Percentiles rank a stretch among this genome's conserved stretches.
phyloP scores from a whole-genome alignment of 2,797 vertebrate species.

The Fistularia commersonii region DNA sequence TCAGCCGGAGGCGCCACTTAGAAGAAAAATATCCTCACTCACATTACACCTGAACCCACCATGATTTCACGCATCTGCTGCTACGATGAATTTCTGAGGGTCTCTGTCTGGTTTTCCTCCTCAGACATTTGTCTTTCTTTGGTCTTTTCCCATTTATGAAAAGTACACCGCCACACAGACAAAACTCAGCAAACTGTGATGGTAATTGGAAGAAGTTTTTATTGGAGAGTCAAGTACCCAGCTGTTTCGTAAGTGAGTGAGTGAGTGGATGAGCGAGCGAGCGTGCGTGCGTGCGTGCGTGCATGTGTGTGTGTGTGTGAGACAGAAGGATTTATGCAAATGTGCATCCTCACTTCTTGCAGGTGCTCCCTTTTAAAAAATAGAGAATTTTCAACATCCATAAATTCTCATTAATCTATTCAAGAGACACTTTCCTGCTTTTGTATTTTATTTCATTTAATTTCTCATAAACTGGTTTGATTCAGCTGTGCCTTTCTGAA shows the following conservation, averaged over 20 bases:
- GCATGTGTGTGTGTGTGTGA: conserved; percentile 5
- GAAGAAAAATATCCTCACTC: conserved; percentile 12
- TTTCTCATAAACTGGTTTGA: conserved; percentile 14
- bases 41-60: conserved; percentile 29
- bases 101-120: conserved; percentile 1
- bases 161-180: conserved; percentile 5
- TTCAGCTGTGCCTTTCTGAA: conserved; percentile 10
- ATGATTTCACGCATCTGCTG: conserved; percentile 17
- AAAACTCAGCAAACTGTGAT: conserved; percentile 28
- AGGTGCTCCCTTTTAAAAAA: conserved; percentile 27
- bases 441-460: conserved; percentile 11
- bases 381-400: conserved; percentile 3
- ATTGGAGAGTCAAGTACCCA: conserved; percentile 16
- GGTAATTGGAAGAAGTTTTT: conserved; percentile 38
- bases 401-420: conserved; percentile 31
- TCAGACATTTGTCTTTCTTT: conserved; percentile 12
- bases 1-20: conserved; percentile 12
- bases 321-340: conserved; percentile 5
- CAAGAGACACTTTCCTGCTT: conserved; percentile 20
- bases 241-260: conserved; percentile 25
- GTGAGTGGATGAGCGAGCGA: conserved; percentile 3
- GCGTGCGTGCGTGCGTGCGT: conserved; percentile 3
- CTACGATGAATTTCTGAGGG: conserved; percentile 18
- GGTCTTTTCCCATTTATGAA: conserved; percentile 7
- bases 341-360: conserved; percentile 17